Conservation (phyloP, 2,888 invertebrate genomes). For the Euclidia mi region DNA sequence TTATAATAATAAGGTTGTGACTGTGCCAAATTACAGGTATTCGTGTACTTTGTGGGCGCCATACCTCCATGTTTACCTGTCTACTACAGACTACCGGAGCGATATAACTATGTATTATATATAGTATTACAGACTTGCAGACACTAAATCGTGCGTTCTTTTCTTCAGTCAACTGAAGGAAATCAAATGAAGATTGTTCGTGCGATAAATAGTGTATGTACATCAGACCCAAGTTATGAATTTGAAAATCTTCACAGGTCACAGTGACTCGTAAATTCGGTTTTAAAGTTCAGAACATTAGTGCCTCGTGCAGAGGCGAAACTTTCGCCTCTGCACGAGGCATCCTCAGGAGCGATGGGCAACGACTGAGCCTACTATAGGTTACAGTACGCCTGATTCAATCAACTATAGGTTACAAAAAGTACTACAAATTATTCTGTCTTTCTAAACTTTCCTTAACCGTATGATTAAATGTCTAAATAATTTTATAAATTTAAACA, state of each 20-base stretch:
- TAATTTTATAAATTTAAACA: too few relatives aligned
- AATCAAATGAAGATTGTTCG: slow-evolving; percentile 1
- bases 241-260: slow-evolving; percentile 42
- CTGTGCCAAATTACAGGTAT: slow-evolving; percentile 22
- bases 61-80: slow-evolving; percentile 13
- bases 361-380: slow-evolving; percentile 17
- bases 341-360: too few relatives aligned
- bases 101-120: slow-evolving; percentile 25
- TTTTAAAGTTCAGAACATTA: slow-evolving; percentile 47
- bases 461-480: too few relatives aligned
- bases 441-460: too few relatives aligned
- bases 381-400: too few relatives aligned
- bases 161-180: background rate
- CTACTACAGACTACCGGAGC: slow-evolving; percentile 3
- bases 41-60: slow-evolving; percentile 11
- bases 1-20: slow-evolving; percentile 9
- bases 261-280: slow-evolving; percentile 49
- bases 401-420: too few relatives aligned
- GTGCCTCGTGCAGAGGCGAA: slow-evolving; percentile 23
- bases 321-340: too few relatives aligned
- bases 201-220: slow-evolving; percentile 20
- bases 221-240: slow-evolving; percentile 38
- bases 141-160: slow-evolving; percentile 17
- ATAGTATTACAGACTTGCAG: background rate
- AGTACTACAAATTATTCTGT: too few relatives aligned